phyloP scores from a whole-genome alignment of 2,888 invertebrate species.

The Dyspetes luteomarginatus region DNA sequence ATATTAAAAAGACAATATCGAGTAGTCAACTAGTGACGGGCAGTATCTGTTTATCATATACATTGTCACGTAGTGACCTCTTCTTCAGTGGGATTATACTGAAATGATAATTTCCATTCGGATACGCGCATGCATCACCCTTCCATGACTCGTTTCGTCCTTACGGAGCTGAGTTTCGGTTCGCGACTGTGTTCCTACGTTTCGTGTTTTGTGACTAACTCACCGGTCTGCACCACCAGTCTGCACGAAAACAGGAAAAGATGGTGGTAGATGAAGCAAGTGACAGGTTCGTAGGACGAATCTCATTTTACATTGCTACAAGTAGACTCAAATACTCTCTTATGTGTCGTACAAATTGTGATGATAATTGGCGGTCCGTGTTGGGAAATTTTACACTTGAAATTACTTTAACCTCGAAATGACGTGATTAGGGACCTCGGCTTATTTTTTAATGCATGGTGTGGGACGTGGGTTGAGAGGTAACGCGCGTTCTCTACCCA shows the following conservation, averaged over 20 bases:
- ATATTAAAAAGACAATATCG: too few species aligned
- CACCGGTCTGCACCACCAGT: not conserved
- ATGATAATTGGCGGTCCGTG: not conserved
- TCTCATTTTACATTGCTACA: constrained; percentile 16
- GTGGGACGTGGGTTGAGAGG: too few species aligned
- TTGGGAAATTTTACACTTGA: not conserved
- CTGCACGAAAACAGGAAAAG: not conserved
- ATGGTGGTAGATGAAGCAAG: constrained; percentile 82
- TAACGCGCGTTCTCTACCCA: too few species aligned
- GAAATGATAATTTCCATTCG: not conserved
- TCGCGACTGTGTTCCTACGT: too few species aligned
- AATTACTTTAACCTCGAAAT: constrained; percentile 45
- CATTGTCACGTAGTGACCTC: too few species aligned
- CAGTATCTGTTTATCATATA: too few species aligned
- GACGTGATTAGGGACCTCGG: not conserved
- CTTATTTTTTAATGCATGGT: too few species aligned
- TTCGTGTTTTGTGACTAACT: constrained; percentile 11
- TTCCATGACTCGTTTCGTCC: too few species aligned
- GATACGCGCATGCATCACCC: not conserved
- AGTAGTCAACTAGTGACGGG: too few species aligned
- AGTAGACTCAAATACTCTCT: constrained; percentile 2
- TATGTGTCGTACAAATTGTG: not conserved
- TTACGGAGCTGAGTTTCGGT: too few species aligned
- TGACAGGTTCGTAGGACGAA: constrained; percentile 81
- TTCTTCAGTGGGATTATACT: too few species aligned